Percentiles rank a stretch among this genome's conserved stretches.
phyloP scores from a whole-genome alignment of 2,113 vertebrate genomes.

The Aplodontia rufa region DNA sequence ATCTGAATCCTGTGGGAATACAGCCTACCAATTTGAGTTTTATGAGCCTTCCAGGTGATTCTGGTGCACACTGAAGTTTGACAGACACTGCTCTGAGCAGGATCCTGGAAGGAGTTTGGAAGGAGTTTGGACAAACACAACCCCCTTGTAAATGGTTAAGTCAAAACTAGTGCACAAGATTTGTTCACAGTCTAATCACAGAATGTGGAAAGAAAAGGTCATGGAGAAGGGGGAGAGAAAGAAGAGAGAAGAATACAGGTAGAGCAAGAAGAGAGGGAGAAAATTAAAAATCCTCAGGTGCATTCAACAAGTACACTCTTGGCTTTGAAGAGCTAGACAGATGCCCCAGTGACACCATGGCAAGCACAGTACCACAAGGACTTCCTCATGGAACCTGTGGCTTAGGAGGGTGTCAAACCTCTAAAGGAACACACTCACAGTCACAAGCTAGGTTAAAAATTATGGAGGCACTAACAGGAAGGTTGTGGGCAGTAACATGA shows the following conservation, averaged over 20 bases:
- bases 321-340: background rate
- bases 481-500: accelerated
- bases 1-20: background rate
- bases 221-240: too few relatives aligned
- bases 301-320: background rate
- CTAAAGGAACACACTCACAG: too few relatives aligned
- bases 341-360: accelerated
- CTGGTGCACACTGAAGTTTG: background rate
- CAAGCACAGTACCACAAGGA: too few relatives aligned
- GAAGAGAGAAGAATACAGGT: background rate
- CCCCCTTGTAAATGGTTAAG: background rate
- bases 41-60: background rate
- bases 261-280: background rate
- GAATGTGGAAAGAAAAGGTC: background rate
- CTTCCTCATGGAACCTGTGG: background rate
- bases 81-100: background rate
- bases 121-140: background rate
- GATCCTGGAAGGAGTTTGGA: background rate
- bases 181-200: background rate
- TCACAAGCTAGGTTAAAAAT: background rate
- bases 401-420: background rate
- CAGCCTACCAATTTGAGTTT: background rate
- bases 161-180: background rate
- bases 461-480: background rate
- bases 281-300: background rate